Evolutionary conservation across 2,888 invertebrate species (phyloP), one percentile per base, ranked within the genome.

Genomic region (Auanema freiburgensis): DNA sequence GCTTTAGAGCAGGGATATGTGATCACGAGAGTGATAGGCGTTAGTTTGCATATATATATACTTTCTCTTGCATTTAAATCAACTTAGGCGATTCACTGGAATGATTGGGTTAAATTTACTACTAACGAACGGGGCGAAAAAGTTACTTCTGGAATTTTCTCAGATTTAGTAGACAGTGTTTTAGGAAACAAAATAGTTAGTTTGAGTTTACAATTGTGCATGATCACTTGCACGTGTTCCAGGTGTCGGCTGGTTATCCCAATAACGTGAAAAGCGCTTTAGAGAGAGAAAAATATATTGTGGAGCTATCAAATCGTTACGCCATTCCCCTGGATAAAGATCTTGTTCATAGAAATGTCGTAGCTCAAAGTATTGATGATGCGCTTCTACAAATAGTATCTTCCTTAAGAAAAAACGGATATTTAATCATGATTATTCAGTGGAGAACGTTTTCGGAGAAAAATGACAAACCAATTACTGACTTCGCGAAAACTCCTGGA

Each of bases 1-100:
- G 60, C 60, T 11, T 42, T 60, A 18, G 60, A 60, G 25, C 53
- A 54, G 18, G 60, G 60, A 3, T 60, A 60, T 33, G 44, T 53
- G 12, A 60, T 60, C 25, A 54, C 60, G 5, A 2, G 49, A 16
- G 55, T 60, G 10, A 54, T 54, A 23, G 60, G 60, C 11, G 58
- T 58, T n/a, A n/a, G 18, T 25, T 42, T 42, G 11, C 18, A 14
- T 54, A 16, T 21, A 14, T 14, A n/a, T 6, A 25, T 16, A 3
- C 24, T 8, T 42, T 33, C 33, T 5, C 33, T 33, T 5, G 8
- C 4, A 33, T 8, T 5, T 33, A 8, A 33, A 8, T 5, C 8
- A 3, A 5, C 33, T 3, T 21, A 46, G 46, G 46, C 46, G 21
- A 16, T 18, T 18, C 46, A 46, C 10, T 46, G 46, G 46, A 21